Evolutionary conservation across 2,113 vertebrate genomes (phyloP), one percentile per base, ranked within the genome.

Genomic region (Ctenomys sociabilis): DNA sequence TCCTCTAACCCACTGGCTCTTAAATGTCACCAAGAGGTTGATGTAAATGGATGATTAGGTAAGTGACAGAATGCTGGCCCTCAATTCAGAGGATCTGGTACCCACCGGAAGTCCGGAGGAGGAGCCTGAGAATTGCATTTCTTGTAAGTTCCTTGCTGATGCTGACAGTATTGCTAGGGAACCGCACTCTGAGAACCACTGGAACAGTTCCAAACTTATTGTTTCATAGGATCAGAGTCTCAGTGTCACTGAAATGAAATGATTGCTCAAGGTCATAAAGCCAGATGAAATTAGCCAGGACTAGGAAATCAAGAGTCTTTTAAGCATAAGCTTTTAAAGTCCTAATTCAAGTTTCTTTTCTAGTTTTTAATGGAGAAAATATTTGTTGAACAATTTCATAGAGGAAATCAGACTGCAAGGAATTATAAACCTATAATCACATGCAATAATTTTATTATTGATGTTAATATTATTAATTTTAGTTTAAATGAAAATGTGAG

Each of bases 321-420:
- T 85, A 92, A 88, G 59, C 35, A 81, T 66, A 94, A 91, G 54
- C n/a, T 82, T 90, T 93, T 75, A 17, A 95, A 93, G 66, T 93
- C 77, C 77, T 84, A 68, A 49, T 85, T 96, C 70, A 90, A 88
- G 94, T 66, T 96, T 85, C 40, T 57, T 85, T 92, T 88, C n/a
- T 95, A 26, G 28, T 54, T 77, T 96, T 97, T 88, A 92, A 92
- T 94, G 77, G 77, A 95, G 92, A 96, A 97, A 96, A 85, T 96
- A 93, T 96, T 97, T 97, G 90, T 77, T 95, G 88, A 97, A 88
- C 90, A 98, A 98, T 97, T 96, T 97, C 95, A 83, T 92, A 96
- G 88, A 96, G 85, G 85, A 91, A 94, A 96, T 96, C 96, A 95
- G 95, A 83, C 93, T 93, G 90, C 75, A 90, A 91, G 77, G 22